phyloP scores from a whole-genome alignment of 2,797 vertebrate genomes.

The Ambastaia sidthimunki region DNA sequence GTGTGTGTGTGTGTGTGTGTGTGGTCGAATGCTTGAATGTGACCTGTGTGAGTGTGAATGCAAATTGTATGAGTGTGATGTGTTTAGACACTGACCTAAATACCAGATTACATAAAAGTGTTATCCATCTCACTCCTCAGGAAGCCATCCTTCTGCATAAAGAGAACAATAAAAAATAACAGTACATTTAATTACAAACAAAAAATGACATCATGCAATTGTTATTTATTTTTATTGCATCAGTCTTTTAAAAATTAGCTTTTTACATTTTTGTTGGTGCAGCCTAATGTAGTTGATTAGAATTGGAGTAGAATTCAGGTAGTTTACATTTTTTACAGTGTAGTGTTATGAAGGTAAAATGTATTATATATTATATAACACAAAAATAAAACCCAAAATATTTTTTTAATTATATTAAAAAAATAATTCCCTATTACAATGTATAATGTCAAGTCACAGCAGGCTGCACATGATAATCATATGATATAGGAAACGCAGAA shows the following conservation, averaged over 20 bases:
- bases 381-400: conserved; percentile 1
- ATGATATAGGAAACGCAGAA: conserved; percentile 23
- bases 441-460: conserved; percentile 7
- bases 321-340: not conserved
- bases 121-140: conserved; percentile 24
- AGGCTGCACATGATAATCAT: conserved; percentile 9
- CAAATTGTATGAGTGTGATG: not conserved
- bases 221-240: not conserved
- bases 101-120: conserved; percentile 24
- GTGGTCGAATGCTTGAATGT: conserved; percentile 21
- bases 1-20: conserved; percentile 42
- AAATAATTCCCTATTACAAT: conserved; percentile 11
- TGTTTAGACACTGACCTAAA: conserved; percentile 48
- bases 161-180: not conserved
- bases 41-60: not conserved
- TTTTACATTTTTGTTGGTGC: not conserved
- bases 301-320: not conserved
- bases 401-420: too few relatives aligned
- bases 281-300: not conserved
- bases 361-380: not conserved
- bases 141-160: conserved; percentile 5
- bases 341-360: not conserved
- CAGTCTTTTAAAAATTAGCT: not conserved
- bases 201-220: not conserved
- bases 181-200: not conserved